phyloP scores from a whole-genome alignment of 2,113 vertebrate genomes.

The Gadus macrocephalus region DNA sequence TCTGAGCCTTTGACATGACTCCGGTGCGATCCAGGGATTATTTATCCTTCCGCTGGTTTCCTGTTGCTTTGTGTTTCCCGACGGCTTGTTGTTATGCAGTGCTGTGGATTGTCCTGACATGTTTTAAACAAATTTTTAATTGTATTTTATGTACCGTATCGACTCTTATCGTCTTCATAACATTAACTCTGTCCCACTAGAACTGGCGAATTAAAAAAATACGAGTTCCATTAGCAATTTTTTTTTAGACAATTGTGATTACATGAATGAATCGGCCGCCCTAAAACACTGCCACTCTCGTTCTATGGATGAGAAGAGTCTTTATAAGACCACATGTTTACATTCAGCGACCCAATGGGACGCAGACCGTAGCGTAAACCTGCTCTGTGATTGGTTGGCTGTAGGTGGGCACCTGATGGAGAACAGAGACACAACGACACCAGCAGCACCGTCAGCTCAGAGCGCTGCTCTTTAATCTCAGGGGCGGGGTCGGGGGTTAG shows the following conservation, averaged over 20 bases:
- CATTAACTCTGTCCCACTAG: too few relatives aligned
- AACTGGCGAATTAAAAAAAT: not conserved
- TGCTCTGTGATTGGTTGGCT: too few relatives aligned
- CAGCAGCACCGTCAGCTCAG: conserved; percentile 11
- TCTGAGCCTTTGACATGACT: conserved; percentile 39
- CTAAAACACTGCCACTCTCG: too few relatives aligned
- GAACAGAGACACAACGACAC: conserved; percentile 1
- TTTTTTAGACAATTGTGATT: too few relatives aligned
- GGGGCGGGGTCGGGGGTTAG: not conserved
- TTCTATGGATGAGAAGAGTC: too few relatives aligned
- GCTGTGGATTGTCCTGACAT: not conserved
- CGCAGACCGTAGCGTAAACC: too few relatives aligned
- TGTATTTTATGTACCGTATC: conserved; percentile 25
- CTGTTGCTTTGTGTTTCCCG: not conserved
- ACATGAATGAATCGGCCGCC: too few relatives aligned
- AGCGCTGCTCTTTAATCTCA: conserved; percentile 61
- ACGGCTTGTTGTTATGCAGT: not conserved
- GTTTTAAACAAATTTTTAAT: conserved; percentile 24
- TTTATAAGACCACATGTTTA: too few relatives aligned
- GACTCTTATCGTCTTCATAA: not conserved
- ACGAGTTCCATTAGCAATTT: too few relatives aligned
- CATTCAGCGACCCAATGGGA: too few relatives aligned
- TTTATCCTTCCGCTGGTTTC: conserved; percentile 41
- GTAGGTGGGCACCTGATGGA: not conserved
- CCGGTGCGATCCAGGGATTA: conserved; percentile 29